Evolutionary conservation across 1,140 invertebrate species (phyloP).

Genomic region (Conus ventricosus): DNA sequence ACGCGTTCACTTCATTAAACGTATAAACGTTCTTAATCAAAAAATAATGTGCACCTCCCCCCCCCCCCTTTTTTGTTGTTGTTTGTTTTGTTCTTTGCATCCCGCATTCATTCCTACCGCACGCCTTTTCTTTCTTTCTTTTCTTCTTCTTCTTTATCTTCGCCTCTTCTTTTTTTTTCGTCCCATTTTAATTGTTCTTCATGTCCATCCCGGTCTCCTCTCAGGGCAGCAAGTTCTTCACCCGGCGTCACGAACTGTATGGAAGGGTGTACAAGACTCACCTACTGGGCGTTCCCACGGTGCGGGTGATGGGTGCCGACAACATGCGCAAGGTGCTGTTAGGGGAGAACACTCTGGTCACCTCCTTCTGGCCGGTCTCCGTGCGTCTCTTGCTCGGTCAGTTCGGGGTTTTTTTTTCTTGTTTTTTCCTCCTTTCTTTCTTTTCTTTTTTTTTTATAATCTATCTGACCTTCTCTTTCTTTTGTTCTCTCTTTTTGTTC

Average conservation of each 20-base stretch:
- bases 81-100: too few species aligned
- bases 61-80: too few species aligned
- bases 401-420: neutral
- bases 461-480: neutral
- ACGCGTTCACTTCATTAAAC: neutral
- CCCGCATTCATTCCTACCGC: too few species aligned
- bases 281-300: constrained; percentile 63
- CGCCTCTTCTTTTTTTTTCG: too few species aligned
- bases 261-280: constrained; percentile 69
- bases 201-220: constrained; percentile 19
- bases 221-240: constrained; percentile 61
- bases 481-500: too few species aligned
- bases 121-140: neutral
- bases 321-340: constrained; percentile 61
- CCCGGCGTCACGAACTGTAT: constrained; percentile 49
- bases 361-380: constrained; percentile 62
- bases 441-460: neutral
- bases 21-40: neutral
- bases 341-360: constrained; percentile 63
- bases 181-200: too few species aligned
- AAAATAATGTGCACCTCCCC: neutral
- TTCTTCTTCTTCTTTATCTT: neutral
- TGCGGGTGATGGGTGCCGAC: constrained; percentile 60
- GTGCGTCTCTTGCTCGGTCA: constrained; percentile 59
- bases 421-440: neutral